Conservation (phyloP, 1,140 invertebrate species). For the Eulimnadia texana region DNA sequence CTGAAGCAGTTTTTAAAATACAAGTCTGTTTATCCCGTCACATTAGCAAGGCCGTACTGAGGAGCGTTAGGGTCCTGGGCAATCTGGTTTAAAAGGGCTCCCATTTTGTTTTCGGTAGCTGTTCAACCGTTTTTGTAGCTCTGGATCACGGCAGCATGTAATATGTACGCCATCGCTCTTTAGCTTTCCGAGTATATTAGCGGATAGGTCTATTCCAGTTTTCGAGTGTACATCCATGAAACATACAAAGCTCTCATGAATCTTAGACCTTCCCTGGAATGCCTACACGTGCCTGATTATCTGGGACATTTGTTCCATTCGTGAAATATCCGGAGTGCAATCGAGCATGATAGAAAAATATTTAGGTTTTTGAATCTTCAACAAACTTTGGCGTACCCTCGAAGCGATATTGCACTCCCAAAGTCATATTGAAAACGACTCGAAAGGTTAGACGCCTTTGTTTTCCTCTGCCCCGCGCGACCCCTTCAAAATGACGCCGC, state of each 20-base stretch:
- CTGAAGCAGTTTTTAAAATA: too few relatives aligned
- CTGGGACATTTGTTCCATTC: slow-evolving; percentile 17
- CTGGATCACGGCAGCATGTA: slow-evolving; percentile 25
- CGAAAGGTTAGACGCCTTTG: neutral
- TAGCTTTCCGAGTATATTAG: slow-evolving; percentile 17
- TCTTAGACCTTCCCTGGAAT: neutral
- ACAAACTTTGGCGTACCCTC: slow-evolving; percentile 2
- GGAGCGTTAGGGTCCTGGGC: too few relatives aligned
- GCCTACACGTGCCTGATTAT: slow-evolving; percentile 16
- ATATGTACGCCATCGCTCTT: slow-evolving; percentile 16
- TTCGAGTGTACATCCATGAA: slow-evolving; percentile 19
- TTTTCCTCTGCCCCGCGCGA: neutral
- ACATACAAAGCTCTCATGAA: slow-evolving; percentile 17
- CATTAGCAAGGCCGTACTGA: too few relatives aligned
- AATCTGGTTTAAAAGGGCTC: too few relatives aligned
- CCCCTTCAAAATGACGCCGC: neutral
- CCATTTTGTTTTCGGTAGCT: too few relatives aligned
- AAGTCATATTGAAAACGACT: neutral
- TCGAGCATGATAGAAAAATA: slow-evolving; percentile 19
- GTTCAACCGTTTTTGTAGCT: slow-evolving; percentile 29
- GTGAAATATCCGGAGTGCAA: slow-evolving; percentile 18
- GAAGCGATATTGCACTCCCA: neutral
- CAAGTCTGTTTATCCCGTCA: too few relatives aligned
- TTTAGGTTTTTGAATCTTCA: slow-evolving; percentile 4
- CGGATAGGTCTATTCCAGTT: slow-evolving; percentile 12